phyloP scores from a whole-genome alignment of 2,113 vertebrate species.

The Apteryx owenii region DNA sequence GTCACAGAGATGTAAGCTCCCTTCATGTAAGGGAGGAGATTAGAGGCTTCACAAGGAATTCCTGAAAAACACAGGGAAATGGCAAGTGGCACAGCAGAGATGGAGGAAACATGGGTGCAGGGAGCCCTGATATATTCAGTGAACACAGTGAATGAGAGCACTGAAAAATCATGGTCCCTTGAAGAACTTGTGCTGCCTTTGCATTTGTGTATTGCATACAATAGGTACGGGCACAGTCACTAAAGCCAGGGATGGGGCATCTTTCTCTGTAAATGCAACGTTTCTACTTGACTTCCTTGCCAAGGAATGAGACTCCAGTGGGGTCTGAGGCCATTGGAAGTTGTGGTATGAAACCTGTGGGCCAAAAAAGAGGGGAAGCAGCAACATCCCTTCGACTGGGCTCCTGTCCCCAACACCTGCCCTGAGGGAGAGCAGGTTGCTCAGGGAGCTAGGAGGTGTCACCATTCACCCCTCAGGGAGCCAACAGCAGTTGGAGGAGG shows the following conservation, averaged over 20 bases:
- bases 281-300: too few species aligned
- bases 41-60: not conserved
- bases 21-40: too few species aligned
- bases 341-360: not conserved
- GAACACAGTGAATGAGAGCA: too few species aligned
- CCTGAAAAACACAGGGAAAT: not conserved
- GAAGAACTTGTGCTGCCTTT: too few species aligned
- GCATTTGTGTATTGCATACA: too few species aligned
- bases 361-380: not conserved
- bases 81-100: not conserved
- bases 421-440: not conserved
- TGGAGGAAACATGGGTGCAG: not conserved
- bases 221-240: too few species aligned
- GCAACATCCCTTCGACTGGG: not conserved
- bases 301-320: too few species aligned
- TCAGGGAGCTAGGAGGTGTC: not conserved
- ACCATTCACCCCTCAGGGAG: not conserved
- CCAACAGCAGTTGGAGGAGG: not conserved
- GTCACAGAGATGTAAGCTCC: too few species aligned
- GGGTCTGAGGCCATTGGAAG: too few species aligned
- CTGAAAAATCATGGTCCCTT: too few species aligned
- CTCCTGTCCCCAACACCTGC: not conserved
- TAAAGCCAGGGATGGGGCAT: too few species aligned
- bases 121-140: not conserved
- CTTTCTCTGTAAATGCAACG: too few species aligned